Conservation (phyloP, 2,888 invertebrate species). For the Ametastegia equiseti region DNA sequence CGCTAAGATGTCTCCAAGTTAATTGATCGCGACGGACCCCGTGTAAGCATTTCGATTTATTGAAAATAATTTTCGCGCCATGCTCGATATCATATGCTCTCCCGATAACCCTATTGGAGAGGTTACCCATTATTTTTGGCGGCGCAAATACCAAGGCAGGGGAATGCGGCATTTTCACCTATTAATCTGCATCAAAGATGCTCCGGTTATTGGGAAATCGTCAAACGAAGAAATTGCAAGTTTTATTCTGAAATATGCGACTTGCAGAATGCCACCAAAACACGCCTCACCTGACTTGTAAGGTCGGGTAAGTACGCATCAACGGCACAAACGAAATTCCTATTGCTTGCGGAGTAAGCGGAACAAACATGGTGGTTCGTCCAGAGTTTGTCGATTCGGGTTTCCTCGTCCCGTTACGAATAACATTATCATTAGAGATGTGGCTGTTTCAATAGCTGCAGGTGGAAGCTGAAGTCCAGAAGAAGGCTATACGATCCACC, state of each 20-base stretch:
- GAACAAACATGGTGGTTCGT: constrained; percentile 56
- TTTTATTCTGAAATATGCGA: constrained; percentile 60
- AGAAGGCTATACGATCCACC: constrained; percentile 62
- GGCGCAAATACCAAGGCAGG: constrained; percentile 60
- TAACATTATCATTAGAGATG: constrained; percentile 56
- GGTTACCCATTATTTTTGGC: constrained; percentile 56
- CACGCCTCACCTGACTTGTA: constrained; percentile 54
- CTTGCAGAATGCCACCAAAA: constrained; percentile 56
- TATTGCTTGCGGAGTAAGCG: constrained; percentile 55
- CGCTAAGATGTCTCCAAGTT: constrained; percentile 58
- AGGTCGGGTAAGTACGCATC: constrained; percentile 55
- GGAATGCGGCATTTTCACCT: constrained; percentile 60
- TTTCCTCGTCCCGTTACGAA: constrained; percentile 59
- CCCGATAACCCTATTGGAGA: constrained; percentile 58
- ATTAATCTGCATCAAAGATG: constrained; percentile 60
- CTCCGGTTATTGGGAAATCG: constrained; percentile 57
- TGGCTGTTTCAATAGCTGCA: constrained; percentile 60
- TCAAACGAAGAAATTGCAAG: constrained; percentile 56
- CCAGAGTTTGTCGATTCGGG: constrained; percentile 59
- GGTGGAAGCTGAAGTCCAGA: constrained; percentile 57
- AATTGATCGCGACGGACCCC: constrained; percentile 65
- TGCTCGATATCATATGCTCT: constrained; percentile 62
- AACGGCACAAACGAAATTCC: constrained; percentile 56
- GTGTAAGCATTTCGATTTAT: constrained; percentile 66
- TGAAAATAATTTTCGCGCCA: constrained; percentile 63